Conservation (phyloP, 2,888 invertebrate genomes). For the Deilephila porcellus region DNA sequence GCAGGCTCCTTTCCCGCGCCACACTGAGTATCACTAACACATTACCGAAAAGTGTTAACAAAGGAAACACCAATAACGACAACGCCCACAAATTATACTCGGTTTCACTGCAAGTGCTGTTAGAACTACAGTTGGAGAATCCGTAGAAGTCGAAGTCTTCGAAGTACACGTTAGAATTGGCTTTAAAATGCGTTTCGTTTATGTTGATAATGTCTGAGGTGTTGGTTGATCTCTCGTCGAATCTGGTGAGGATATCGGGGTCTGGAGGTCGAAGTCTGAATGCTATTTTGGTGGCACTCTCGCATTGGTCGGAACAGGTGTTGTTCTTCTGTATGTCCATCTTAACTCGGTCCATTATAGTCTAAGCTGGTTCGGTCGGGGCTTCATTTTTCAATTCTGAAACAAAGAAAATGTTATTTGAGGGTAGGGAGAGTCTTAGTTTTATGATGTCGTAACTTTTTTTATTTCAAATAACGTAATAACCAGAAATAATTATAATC, state of each 20-base stretch:
- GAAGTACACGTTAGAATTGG: conserved; percentile 39
- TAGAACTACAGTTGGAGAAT: conserved; percentile 64
- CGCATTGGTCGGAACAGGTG: conserved; percentile 49
- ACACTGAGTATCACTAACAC: conserved; percentile 98
- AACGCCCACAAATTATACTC: conserved; percentile 94
- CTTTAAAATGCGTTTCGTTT: conserved; percentile 55
- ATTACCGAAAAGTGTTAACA: conserved; percentile 97
- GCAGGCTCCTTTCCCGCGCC: conserved; percentile 93
- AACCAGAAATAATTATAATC: too few species aligned
- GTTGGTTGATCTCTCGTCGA: conserved; percentile 37
- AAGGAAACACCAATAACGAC: conserved; percentile 94
- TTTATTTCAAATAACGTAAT: too few species aligned
- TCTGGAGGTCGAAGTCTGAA: conserved; percentile 51
- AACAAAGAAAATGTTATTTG: conserved; percentile 1
- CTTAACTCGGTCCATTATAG: conserved; percentile 12
- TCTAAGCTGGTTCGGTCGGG: neutral
- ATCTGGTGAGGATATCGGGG: conserved; percentile 43
- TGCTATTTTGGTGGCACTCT: conserved; percentile 51
- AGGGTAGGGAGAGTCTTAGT: neutral
- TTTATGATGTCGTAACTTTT: neutral
- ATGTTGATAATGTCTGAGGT: conserved; percentile 41
- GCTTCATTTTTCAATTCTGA: conserved; percentile 25
- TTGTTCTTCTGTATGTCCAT: conserved; percentile 34
- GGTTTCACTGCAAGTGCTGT: conserved; percentile 72
- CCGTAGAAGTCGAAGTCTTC: conserved; percentile 52